These are phyloP conservation scores for Candoia aspera DNA, from an alignment of 2,113 vertebrate genomes.

Conservation along the genomic window DNA sequence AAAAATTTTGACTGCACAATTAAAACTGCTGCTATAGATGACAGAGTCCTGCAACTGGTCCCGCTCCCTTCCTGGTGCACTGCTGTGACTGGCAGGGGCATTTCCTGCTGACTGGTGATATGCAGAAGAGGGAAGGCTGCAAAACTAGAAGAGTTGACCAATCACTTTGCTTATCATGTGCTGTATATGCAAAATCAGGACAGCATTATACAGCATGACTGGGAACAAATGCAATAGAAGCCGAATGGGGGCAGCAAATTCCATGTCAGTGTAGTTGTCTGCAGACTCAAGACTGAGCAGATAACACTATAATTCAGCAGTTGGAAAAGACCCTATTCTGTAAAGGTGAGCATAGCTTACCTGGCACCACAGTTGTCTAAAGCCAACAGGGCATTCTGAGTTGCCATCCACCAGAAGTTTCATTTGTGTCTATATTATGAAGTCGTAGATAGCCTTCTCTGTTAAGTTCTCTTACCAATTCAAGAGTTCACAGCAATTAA, in stretches of 20 bases:
- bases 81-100: neutral
- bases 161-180: neutral
- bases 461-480: neutral
- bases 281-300: neutral
- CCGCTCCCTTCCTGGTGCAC: neutral
- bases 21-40: neutral
- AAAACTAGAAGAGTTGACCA: neutral
- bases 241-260: neutral
- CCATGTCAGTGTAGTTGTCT: neutral
- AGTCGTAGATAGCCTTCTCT: neutral
- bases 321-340: neutral
- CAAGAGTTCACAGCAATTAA: neutral
- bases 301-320: neutral
- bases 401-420: neutral
- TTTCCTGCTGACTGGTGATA: neutral
- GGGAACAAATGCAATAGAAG: neutral
- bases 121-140: neutral
- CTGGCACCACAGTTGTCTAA: neutral
- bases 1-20: neutral
- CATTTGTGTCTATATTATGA: neutral
- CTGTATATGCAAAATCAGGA: neutral
- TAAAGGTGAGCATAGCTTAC: neutral
- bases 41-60: neutral
- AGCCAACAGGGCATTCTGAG: neutral
- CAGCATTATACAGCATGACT: neutral